phyloP scores from a whole-genome alignment of 2,888 invertebrate species.

The Microdon myrmicae region DNA sequence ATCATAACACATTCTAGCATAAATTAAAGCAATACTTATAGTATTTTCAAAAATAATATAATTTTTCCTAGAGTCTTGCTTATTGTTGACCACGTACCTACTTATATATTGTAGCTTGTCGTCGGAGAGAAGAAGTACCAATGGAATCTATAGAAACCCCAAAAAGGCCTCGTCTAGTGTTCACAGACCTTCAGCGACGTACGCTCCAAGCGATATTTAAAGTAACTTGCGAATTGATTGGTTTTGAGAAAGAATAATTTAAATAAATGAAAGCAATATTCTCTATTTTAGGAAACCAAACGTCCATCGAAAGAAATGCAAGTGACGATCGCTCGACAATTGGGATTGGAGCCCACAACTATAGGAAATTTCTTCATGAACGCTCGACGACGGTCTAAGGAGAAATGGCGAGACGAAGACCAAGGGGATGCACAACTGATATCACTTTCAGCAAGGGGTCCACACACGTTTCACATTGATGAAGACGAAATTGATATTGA shows the following conservation, averaged over 20 bases:
- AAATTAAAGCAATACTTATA: no score
- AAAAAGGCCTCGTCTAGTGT: slow-evolving; percentile 99
- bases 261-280: neutral
- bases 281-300: slow-evolving; percentile 85
- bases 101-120: slow-evolving; percentile 83
- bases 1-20: no score
- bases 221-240: slow-evolving; percentile 69
- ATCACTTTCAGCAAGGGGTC: slow-evolving; percentile 57
- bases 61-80: no score
- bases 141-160: slow-evolving; percentile 88
- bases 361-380: slow-evolving; percentile 99
- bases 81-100: no score
- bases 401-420: slow-evolving; percentile 97
- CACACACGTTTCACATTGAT: slow-evolving; percentile 60
- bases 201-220: slow-evolving; percentile 99
- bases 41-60: no score
- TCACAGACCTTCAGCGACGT: slow-evolving; percentile 99
- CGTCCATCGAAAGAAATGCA: slow-evolving; percentile 99
- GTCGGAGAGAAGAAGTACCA: slow-evolving; percentile 92
- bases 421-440: slow-evolving; percentile 56
- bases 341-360: slow-evolving; percentile 96
- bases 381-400: slow-evolving; percentile 96
- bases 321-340: slow-evolving; percentile 96
- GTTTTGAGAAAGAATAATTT: neutral
- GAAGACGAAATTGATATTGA: slow-evolving; percentile 65